Evolutionary conservation across 35 echinoderm and acorn worm species (phyloP).

Genomic region (Patiria miniata): DNA sequence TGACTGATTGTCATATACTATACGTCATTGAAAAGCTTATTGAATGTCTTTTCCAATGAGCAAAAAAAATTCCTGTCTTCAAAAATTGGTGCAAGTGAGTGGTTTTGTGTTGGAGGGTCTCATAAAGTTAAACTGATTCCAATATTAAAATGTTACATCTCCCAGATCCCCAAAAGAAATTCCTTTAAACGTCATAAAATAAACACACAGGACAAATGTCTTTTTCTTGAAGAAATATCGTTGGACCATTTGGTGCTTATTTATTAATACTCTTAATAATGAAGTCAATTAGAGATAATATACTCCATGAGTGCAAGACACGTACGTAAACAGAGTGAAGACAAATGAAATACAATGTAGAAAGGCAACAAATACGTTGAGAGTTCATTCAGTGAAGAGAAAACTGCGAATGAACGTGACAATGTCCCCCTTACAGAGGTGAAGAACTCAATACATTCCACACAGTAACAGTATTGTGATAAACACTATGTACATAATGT

Average conservation of each 20-base stretch:
- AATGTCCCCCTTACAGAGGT: neutral
- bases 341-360: neutral
- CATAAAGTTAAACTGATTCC: too few relatives aligned
- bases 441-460: slow-evolving; percentile 1
- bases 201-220: neutral
- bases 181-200: too few relatives aligned
- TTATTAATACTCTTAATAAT: slow-evolving; percentile 28
- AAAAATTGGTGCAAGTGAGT: too few relatives aligned
- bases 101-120: too few relatives aligned
- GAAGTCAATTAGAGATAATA: neutral
- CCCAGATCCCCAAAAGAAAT: too few relatives aligned
- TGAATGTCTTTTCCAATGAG: too few relatives aligned
- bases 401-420: neutral
- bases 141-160: too few relatives aligned
- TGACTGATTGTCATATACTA: too few relatives aligned
- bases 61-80: too few relatives aligned
- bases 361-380: neutral
- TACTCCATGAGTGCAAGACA: slow-evolving; percentile 21
- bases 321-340: neutral
- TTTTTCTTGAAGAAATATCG: slow-evolving; percentile 25
- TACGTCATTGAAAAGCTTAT: too few relatives aligned
- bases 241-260: slow-evolving; percentile 26
- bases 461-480: neutral
- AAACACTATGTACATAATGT: slow-evolving; percentile 26
- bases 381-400: neutral